phyloP scores from a whole-genome alignment of 2,888 invertebrate species.

The Lamellibrachia columna region DNA sequence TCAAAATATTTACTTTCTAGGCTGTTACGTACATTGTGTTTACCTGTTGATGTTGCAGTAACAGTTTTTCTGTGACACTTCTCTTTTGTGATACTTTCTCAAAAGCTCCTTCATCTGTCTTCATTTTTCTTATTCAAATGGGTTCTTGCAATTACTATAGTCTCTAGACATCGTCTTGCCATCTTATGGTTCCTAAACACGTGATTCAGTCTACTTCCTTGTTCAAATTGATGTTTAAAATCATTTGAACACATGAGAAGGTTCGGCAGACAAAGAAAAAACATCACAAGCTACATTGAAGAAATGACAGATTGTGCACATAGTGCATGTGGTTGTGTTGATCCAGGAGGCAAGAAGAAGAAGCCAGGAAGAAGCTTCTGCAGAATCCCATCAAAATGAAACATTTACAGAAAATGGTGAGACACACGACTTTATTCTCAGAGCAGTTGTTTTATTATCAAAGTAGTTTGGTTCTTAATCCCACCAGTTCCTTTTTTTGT shows the following conservation, averaged over 20 bases:
- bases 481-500: not conserved
- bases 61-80: not conserved
- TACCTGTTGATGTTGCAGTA: not conserved
- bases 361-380: constrained; percentile 82
- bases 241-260: too few species aligned
- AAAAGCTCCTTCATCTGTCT: too few species aligned
- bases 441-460: not conserved
- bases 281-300: too few species aligned
- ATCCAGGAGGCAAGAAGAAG: constrained; percentile 81
- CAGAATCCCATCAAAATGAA: constrained; percentile 93
- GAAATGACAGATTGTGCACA: too few species aligned
- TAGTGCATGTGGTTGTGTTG: not conserved
- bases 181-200: too few species aligned
- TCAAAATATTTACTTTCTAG: not conserved
- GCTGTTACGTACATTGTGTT: not conserved
- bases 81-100: too few species aligned
- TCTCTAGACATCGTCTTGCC: too few species aligned
- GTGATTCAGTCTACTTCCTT: too few species aligned
- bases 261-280: too few species aligned
- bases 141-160: too few species aligned
- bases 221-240: too few species aligned
- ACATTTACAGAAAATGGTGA: constrained; percentile 81
- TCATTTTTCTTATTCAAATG: too few species aligned
- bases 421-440: constrained; percentile 18
- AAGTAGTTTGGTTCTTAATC: not conserved